Base-by-base conservation (phyloP, 2,888 invertebrate genomes). In the Euphydryas editha region DNA sequence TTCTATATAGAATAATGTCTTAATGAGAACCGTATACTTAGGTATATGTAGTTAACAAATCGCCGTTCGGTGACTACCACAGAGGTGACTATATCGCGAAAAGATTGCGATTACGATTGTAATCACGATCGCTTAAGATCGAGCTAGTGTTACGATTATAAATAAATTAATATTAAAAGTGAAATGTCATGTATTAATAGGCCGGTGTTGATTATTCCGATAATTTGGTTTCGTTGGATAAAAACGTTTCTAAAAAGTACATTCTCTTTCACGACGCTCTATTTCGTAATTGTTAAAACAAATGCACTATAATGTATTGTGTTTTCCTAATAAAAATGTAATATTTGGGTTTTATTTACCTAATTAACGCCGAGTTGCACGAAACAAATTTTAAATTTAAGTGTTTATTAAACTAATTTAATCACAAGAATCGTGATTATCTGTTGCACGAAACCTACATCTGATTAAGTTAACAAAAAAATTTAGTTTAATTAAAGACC, bases 251-350 rank as follows among this genome's bases (percentile, higher is more conserved):
- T 64, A 90, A 84, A 82, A 10, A 70, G 88, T 88, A 88, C 89
- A 81, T 75, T 73, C 74, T 81, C 74, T 67, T 30, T 67, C 79
- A 76, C 83, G 83, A 82, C 81, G 82, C 81, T 83, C 78, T 83
- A 81, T 85, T 80, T 85, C 81, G 83, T 87, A 81, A 84, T 89
- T 89, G 87, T 90, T 90, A 87, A 78, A 83, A 85, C 87, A 85
- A 85, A 87, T 87, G 78, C 85, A 86, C 73, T 87, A 86, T 86
- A 84, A 87, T 87, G 89, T 87, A 90, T 86, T 88, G 90, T 89
- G 90, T 91, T 90, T 90, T 89, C 87, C 84, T 91, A 90, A 90
- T 91, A 90, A 90, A 80, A 72, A 82, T 81, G 88, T 84, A 86
- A n/a, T 42, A 80, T 72, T 77, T 78, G 83, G 36, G 78, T 89